phyloP scores from a whole-genome alignment of 2,888 invertebrate genomes.

The Drosophila recens region DNA sequence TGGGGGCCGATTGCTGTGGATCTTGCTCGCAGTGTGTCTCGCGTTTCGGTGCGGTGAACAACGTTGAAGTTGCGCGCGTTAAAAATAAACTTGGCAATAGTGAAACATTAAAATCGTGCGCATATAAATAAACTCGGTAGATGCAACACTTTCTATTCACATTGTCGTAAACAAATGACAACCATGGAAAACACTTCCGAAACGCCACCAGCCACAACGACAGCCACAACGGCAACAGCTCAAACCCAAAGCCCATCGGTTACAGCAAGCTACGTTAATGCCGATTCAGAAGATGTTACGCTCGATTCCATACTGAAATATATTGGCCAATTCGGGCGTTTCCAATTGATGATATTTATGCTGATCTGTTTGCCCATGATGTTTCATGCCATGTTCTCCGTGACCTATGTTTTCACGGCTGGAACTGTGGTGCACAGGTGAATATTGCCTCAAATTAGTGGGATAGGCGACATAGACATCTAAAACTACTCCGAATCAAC shows the following conservation, averaged over 20 bases:
- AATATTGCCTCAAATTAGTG: slow-evolving; percentile 37
- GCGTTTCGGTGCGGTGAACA: slow-evolving; percentile 64
- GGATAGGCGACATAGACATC: slow-evolving; percentile 4
- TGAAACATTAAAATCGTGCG: slow-evolving; percentile 31
- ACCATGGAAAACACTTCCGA: slow-evolving; percentile 30
- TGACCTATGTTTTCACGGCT: slow-evolving; percentile 90
- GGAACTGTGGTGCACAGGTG: slow-evolving; percentile 90
- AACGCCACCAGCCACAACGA: slow-evolving; percentile 33
- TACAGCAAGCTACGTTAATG: neutral
- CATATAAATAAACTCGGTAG: slow-evolving; percentile 69
- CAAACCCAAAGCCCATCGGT: slow-evolving; percentile 18
- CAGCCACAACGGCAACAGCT: neutral
- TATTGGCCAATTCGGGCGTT: slow-evolving; percentile 89
- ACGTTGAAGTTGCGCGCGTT: slow-evolving; percentile 53
- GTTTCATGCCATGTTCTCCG: slow-evolving; percentile 88
- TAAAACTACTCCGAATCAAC: slow-evolving; percentile 43
- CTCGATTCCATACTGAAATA: slow-evolving; percentile 81
- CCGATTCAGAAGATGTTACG: slow-evolving; percentile 68
- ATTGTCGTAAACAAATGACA: slow-evolving; percentile 52
- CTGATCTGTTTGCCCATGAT: slow-evolving; percentile 88
- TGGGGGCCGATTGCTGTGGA: slow-evolving; percentile 21
- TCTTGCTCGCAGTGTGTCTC: slow-evolving; percentile 56
- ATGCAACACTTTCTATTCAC: slow-evolving; percentile 32
- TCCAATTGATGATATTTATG: slow-evolving; percentile 87
- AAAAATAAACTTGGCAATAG: slow-evolving; percentile 68